phyloP scores from a whole-genome alignment of 1,140 invertebrate genomes.

The Gonatopus flavifemur region DNA sequence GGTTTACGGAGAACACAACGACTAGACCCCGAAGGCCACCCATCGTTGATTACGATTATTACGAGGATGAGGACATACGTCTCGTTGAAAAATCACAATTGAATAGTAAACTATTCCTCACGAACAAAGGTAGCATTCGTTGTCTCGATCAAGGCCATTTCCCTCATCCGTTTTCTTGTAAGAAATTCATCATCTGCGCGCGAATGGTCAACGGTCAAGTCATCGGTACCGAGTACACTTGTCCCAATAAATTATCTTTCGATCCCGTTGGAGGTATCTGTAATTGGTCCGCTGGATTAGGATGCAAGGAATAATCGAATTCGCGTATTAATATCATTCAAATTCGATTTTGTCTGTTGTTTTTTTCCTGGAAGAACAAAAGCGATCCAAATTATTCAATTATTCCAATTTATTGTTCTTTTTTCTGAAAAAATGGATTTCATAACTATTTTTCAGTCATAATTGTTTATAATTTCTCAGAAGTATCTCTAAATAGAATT shows the following conservation, averaged over 20 bases:
- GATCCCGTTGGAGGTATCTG: slow-evolving; percentile 88
- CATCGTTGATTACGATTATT: slow-evolving; percentile 68
- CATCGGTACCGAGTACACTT: slow-evolving; percentile 84
- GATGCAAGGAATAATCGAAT: slow-evolving; percentile 66
- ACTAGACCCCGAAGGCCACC: slow-evolving; percentile 45
- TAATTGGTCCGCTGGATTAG: slow-evolving; percentile 80
- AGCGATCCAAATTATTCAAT: slow-evolving; percentile 8
- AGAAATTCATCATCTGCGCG: slow-evolving; percentile 86
- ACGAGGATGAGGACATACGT: slow-evolving; percentile 64
- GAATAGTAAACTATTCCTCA: slow-evolving; percentile 64
- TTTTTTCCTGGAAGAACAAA: slow-evolving; percentile 1
- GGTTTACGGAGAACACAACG: slow-evolving; percentile 23
- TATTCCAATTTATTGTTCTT: slow-evolving; percentile 11
- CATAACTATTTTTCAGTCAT: slow-evolving; percentile 1
- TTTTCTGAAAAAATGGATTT: slow-evolving; percentile 18
- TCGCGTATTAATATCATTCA: no score
- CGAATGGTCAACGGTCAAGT: slow-evolving; percentile 75
- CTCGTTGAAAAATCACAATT: slow-evolving; percentile 59
- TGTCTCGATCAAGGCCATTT: slow-evolving; percentile 87
- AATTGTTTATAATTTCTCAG: no score
- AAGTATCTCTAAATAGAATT: no score
- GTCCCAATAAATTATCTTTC: slow-evolving; percentile 79
- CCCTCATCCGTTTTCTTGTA: slow-evolving; percentile 83
- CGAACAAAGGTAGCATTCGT: slow-evolving; percentile 64
- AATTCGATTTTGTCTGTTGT: slow-evolving; percentile 6